phyloP scores from a whole-genome alignment of 1,140 invertebrate species.

The Drosophila lacteicornis region DNA sequence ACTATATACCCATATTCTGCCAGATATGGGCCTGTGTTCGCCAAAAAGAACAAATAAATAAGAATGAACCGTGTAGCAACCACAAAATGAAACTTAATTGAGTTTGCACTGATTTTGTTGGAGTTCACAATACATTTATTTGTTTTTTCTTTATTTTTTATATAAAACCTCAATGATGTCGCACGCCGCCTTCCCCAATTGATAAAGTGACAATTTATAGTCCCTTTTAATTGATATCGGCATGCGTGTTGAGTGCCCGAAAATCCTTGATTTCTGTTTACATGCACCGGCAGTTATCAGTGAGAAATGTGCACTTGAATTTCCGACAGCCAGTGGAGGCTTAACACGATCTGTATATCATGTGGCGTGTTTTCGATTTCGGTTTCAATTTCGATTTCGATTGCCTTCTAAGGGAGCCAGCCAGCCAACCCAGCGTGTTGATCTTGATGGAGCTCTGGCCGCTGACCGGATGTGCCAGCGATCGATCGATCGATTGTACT shows the following conservation, averaged over 20 bases:
- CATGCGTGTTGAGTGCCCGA: conserved; percentile 22
- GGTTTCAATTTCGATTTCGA: conserved; percentile 34
- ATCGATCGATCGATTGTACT: conserved; percentile 24
- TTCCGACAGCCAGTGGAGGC: conserved; percentile 60
- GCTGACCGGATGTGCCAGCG: conserved; percentile 34
- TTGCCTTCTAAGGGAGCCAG: conserved; percentile 29
- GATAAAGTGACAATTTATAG: conserved; percentile 81
- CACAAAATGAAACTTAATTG: conserved; percentile 58
- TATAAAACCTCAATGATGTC: conserved; percentile 8
- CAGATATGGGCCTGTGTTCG: conserved; percentile 51
- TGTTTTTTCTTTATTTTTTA: background rate
- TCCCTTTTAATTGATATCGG: conserved; percentile 75
- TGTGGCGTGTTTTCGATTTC: conserved; percentile 31
- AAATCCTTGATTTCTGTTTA: conserved; percentile 42
- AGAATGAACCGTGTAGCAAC: conserved; percentile 20
- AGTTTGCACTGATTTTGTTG: conserved; percentile 44
- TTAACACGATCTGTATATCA: conserved; percentile 51
- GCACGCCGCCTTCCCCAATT: conserved; percentile 52
- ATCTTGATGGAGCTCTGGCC: conserved; percentile 19
- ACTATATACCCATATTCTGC: conserved; percentile 25
- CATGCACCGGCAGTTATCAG: conserved; percentile 68
- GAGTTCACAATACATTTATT: conserved; percentile 1
- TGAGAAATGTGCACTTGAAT: conserved; percentile 75
- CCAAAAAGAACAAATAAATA: conserved; percentile 14
- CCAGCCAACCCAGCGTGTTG: background rate